Base-by-base conservation (phyloP, 2,888 invertebrate species). In the Drosophila mimetica region DNA sequence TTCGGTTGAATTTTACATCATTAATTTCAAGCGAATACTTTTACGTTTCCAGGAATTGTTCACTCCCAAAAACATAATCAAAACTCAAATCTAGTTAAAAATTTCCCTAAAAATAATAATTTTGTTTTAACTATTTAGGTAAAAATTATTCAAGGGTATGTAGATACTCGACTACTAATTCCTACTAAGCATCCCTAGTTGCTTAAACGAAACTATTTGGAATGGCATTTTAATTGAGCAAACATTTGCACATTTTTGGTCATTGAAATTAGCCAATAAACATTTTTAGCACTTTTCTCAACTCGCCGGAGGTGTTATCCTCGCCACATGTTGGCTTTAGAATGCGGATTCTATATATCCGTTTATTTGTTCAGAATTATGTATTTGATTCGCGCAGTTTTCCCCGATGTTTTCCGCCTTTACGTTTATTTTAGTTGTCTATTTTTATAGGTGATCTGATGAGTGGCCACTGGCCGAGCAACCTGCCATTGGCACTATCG, bases 321-420 rank as follows among this genome's bases (percentile, higher is more conserved):
- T 80, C 60, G 20, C 25, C 75, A 69, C 41, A 54, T 77, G 42
- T 50, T 63, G 42, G 57, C 25, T 53, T 22, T 36, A 59, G 13
- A 34, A 28, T 41, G 32, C 42, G 28, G n/a, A 58, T 58, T 73
- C 46, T 37, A 71, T 46, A 50, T 34, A 39, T 58, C 20, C 41
- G 74, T 75, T 78, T 81, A 76, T 78, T 80, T 80, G 63, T 74
- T 51, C 63, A 60, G 57, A 80, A 73, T 77, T 69, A 71, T 75
- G 58, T 72, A 4, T 41, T 63, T 20, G 28, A 44, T 50, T 54
- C 41, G 36, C 22, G 16, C 42, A 9, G 30, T 64, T 63, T 79
- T 69, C 59, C 37, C 46, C 70, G 25, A 54, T 8, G 22, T 25
- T 25, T 44, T 39, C 28, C n/a, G 50, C 41, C 20, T 70, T 60